Evolutionary conservation across 2,797 vertebrate genomes (phyloP).

Genomic region (Otolemur crassicaudatus): DNA sequence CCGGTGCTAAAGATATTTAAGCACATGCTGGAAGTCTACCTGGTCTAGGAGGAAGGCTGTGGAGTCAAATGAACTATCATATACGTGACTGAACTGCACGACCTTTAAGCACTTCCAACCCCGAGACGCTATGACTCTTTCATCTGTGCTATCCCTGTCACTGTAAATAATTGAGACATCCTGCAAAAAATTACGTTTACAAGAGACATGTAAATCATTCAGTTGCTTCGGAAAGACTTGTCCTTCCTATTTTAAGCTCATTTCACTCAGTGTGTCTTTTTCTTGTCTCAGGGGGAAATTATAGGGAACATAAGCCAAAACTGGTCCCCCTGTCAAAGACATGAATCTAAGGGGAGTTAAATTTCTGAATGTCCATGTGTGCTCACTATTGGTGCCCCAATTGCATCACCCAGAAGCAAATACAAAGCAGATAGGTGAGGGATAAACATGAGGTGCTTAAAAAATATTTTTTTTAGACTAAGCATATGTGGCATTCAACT

Average conservation of each 20-base stretch:
- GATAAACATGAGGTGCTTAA: neutral
- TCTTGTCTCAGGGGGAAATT: constrained; percentile 30
- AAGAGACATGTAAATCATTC: constrained; percentile 63
- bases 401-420: neutral
- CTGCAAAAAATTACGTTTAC: constrained; percentile 61
- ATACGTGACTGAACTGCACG: constrained; percentile 62
- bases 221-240: constrained; percentile 4
- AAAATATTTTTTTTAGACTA: neutral
- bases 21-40: constrained; percentile 75
- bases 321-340: neutral
- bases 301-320: constrained; percentile 2
- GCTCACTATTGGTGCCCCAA: neutral
- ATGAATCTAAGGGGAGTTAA: neutral
- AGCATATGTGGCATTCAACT: neutral
- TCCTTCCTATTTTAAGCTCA: constrained; percentile 37
- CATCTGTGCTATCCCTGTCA: constrained; percentile 26
- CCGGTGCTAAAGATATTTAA: constrained; percentile 73
- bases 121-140: constrained; percentile 69
- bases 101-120: constrained; percentile 66
- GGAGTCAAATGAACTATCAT: constrained; percentile 72
- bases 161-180: constrained; percentile 74
- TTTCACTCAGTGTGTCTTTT: neutral
- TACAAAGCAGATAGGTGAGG: neutral
- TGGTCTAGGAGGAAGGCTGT: constrained; percentile 21
- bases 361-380: neutral